Evolutionary conservation across 92 coral and sea anemone species (phyloP).

Genomic region (Actinernus sp.): DNA sequence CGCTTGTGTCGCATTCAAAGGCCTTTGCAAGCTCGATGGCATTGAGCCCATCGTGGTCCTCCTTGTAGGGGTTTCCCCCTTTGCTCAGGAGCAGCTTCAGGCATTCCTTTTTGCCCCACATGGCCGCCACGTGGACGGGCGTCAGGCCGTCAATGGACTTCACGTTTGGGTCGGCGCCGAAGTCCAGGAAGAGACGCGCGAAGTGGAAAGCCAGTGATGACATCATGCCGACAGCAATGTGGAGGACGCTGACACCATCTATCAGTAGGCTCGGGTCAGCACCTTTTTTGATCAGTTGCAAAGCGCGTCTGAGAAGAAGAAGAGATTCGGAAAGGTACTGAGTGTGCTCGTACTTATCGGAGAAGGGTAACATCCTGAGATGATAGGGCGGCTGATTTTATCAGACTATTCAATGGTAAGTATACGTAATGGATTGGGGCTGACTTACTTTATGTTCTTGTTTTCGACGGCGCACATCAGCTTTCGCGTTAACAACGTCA

Average conservation of each 20-base stretch:
- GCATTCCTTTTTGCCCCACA: slow-evolving; percentile 91
- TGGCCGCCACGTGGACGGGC: slow-evolving; percentile 96
- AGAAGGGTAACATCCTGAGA: not conserved
- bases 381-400: not conserved
- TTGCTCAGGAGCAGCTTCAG: slow-evolving; percentile 66
- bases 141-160: slow-evolving; percentile 88
- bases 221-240: slow-evolving; percentile 78
- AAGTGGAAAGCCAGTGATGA: slow-evolving; percentile 85
- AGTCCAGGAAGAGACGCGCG: slow-evolving; percentile 80
- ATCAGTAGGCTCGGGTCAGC: slow-evolving; percentile 81
- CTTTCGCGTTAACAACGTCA: slow-evolving; percentile 36
- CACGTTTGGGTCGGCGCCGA: slow-evolving; percentile 84
- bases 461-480: slow-evolving; percentile 61
- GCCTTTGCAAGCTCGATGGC: slow-evolving; percentile 68
- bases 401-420: not conserved
- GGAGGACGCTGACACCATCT: slow-evolving; percentile 86
- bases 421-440: too few species aligned
- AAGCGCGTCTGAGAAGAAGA: slow-evolving; percentile 40
- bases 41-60: slow-evolving; percentile 64
- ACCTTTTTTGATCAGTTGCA: slow-evolving; percentile 67
- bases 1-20: slow-evolving; percentile 68
- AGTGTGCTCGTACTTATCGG: not conserved
- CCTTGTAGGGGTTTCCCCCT: slow-evolving; percentile 75
- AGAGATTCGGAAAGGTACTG: not conserved
- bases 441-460: slow-evolving; percentile 69